Base-by-base conservation (phyloP, 2,888 invertebrate genomes). In the Dicroscelio sp. region DNA sequence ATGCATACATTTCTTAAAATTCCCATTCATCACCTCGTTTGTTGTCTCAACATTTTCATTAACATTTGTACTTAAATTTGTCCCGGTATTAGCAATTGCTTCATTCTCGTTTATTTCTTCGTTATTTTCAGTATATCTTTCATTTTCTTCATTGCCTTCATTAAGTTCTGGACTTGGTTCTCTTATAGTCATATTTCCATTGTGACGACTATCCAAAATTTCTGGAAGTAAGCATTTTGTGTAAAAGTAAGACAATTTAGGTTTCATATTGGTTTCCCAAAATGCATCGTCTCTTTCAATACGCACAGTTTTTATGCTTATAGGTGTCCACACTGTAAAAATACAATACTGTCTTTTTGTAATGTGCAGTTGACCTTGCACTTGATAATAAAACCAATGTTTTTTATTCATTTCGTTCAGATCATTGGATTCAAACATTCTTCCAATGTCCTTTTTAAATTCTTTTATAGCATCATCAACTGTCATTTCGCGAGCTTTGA, bases 191-290 rank as follows among this genome's bases (percentile, higher is more conserved):
- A 38, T 73, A 31, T 31, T 4, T 55, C 55, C 25, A n/a, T 0
- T 65, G n/a, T 86, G 33, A 1, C 92, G 58, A 73, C 91, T 90
- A 60, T 95, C 94, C 2, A 94, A 38, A 23, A 94, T 95, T 92
- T 95, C 94, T 12, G 94, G 94, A 4, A 94, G 73, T 27, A 94
- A 20, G 43, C 92, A 93, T 12, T 94, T 23, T 17, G 5, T 30
- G 23, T 73, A 73, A 52, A 73, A 73, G 2, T 12, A 4, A 6
- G 20, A 20, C 31, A 73, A 43, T 33, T 73, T 52, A 30, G 31
- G n/a, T 25, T 27, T 3, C 73, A 73, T 73, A 1, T 52, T 73
- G 20, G 52, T 12, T n/a, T 73, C 43, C 55, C 55, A 73, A 55
- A 73, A 52, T 31, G 17, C 10, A 14, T 93, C 78, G 31, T 95